phyloP scores from a whole-genome alignment of 2,113 vertebrate species.

The Notiomystis cincta region DNA sequence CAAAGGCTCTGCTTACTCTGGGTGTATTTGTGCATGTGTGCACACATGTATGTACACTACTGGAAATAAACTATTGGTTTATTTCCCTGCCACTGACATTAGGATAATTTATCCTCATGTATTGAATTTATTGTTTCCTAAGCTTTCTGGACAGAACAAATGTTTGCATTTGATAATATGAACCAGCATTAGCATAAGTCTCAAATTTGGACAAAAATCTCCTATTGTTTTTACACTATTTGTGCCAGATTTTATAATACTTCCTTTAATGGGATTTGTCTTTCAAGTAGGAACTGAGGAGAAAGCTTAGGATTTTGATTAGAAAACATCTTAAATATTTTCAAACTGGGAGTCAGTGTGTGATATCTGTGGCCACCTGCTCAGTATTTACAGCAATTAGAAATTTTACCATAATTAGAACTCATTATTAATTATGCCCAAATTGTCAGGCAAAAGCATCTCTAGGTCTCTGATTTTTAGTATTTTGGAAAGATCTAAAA shows the following conservation, averaged over 20 bases:
- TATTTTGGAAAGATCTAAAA: background rate
- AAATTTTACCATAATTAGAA: background rate
- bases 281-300: background rate
- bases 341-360: background rate
- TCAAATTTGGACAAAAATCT: background rate
- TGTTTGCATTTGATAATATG: background rate
- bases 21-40: fast-evolving
- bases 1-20: background rate
- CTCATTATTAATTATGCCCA: background rate
- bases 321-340: conserved; percentile 12
- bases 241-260: background rate
- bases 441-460: background rate
- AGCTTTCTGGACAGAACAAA: background rate
- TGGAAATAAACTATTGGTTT: background rate
- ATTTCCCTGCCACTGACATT: background rate
- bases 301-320: background rate
- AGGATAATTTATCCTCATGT: background rate
- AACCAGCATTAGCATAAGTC: background rate
- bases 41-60: fast-evolving
- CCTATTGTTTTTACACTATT: background rate
- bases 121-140: background rate
- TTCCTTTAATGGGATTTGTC: background rate
- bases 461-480: background rate
- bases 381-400: background rate
- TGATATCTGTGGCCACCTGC: background rate